Evolutionary conservation across 2,113 vertebrate genomes (phyloP), one percentile per base, ranked within the genome.

Genomic region (Cephalopholis sonnerati): DNA sequence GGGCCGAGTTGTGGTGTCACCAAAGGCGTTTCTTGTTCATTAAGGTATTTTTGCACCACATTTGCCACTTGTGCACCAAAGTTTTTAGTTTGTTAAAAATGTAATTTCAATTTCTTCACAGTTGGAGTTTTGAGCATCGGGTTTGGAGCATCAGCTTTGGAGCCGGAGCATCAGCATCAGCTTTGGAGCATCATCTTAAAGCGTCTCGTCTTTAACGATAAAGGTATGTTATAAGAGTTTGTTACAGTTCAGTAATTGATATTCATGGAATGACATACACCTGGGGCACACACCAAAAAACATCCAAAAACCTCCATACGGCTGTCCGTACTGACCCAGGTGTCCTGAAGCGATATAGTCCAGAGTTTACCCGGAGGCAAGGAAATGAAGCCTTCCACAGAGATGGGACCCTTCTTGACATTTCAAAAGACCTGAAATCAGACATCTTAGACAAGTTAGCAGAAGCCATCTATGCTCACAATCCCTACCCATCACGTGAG

Each of bases 371-470:
- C 57, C 22, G 84, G 32, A 77, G 13, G 8, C 54, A 61, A 74
- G 83, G 77, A 73, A 90, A 88, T 73, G 22, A 90, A 27, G 61
- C 54, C n/a, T 84, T 22, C 64, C 17, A 81, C 41, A 64, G 54
- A 72, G 24, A 83, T 70, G 70, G 57, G 20, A 50, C 39, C 80
- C 66, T 77, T 73, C 66, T 78, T 73, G 68, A 64, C 25, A 25
- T 78, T 15, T 48, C 77, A 11, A 80, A 79, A 59, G 76, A 83
- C 66, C 83, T 78, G 50, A 88, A 88, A 65, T 77, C 65, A 0
- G 79, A 83, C 44, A 81, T 88, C 71, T 65, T 90, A 13, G 79
- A 90, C 13, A 90, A 88, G 50, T 57, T 87, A 72, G 79, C 67
- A 41, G 70, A 83, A 59, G 61, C 50, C 48, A 71, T 87, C n/a